Conservation (phyloP, 2,797 vertebrate species). For the Gymnoscopelus braueri region DNA sequence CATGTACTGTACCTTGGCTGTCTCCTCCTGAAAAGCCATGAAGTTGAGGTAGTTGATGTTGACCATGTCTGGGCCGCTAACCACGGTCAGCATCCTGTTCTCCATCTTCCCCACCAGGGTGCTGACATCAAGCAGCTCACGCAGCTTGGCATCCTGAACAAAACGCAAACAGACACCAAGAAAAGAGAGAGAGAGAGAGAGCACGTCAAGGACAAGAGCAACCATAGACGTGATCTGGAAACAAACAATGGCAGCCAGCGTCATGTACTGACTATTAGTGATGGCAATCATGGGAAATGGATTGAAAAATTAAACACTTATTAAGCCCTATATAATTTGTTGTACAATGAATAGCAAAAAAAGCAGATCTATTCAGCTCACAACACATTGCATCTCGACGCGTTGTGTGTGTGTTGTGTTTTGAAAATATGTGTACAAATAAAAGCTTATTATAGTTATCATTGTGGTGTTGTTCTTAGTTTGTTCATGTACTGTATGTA, state of each 20-base stretch:
- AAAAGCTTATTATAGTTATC: too few relatives aligned
- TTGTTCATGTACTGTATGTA: too few relatives aligned
- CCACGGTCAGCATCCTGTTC: constrained; percentile 93
- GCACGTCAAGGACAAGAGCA: background rate
- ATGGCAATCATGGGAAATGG: too few relatives aligned
- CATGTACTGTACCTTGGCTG: constrained; percentile 91
- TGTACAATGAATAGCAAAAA: too few relatives aligned
- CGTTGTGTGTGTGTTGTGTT: too few relatives aligned
- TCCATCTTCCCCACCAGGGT: constrained; percentile 89
- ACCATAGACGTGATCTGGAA: background rate
- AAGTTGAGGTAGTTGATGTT: constrained; percentile 97
- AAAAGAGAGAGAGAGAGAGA: constrained; percentile 11
- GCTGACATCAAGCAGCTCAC: constrained; percentile 91
- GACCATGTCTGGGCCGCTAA: constrained; percentile 93
- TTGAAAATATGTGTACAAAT: too few relatives aligned
- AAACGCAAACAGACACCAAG: constrained; percentile 15
- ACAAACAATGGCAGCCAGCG: background rate
- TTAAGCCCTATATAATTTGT: too few relatives aligned
- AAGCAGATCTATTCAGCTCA: too few relatives aligned
- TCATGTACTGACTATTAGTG: too few relatives aligned
- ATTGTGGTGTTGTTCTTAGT: too few relatives aligned
- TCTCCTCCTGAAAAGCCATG: constrained; percentile 97
- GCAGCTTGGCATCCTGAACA: constrained; percentile 91
- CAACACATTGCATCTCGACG: too few relatives aligned
- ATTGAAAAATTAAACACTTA: too few relatives aligned